phyloP scores from a whole-genome alignment of 92 coral and sea anemone genomes.

The Epizoanthus ramosus region DNA sequence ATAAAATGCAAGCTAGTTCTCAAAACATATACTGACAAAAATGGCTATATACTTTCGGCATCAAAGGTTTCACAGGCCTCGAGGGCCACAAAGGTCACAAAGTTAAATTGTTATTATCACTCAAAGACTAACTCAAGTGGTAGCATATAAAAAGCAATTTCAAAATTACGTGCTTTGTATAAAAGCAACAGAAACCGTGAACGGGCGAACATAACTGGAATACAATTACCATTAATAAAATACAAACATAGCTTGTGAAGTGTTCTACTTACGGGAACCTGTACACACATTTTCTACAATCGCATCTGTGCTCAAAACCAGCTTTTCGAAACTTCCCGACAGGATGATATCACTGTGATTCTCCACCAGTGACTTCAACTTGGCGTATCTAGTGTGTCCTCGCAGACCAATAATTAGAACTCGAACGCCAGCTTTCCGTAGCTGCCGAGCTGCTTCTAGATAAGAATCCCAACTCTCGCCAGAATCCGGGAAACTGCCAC shows the following conservation, averaged over 20 bases:
- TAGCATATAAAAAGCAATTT: no score
- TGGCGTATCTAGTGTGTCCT: constrained; percentile 26
- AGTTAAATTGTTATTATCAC: no score
- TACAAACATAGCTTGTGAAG: background rate
- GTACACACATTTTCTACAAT: constrained; percentile 12
- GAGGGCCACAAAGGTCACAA: no score
- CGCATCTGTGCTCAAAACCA: background rate
- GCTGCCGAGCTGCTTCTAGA: constrained; percentile 47
- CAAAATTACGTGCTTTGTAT: no score
- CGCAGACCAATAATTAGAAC: constrained; percentile 60
- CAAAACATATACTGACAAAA: no score
- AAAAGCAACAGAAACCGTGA: no score
- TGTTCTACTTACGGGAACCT: constrained; percentile 3
- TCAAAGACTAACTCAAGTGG: no score
- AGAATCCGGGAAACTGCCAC: background rate
- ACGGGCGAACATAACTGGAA: no score
- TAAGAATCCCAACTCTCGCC: constrained; percentile 20
- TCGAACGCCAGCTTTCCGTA: constrained; percentile 62
- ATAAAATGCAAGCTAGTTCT: no score
- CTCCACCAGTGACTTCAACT: constrained; percentile 34
- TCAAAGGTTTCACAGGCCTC: no score
- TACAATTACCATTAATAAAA: background rate
- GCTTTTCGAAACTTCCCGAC: background rate
- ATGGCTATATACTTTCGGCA: no score
- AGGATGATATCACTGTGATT: constrained; percentile 34